These are phyloP conservation scores for Drosophila formosana DNA, from an alignment of 2,888 invertebrate species.

Conservation along the genomic window DNA sequence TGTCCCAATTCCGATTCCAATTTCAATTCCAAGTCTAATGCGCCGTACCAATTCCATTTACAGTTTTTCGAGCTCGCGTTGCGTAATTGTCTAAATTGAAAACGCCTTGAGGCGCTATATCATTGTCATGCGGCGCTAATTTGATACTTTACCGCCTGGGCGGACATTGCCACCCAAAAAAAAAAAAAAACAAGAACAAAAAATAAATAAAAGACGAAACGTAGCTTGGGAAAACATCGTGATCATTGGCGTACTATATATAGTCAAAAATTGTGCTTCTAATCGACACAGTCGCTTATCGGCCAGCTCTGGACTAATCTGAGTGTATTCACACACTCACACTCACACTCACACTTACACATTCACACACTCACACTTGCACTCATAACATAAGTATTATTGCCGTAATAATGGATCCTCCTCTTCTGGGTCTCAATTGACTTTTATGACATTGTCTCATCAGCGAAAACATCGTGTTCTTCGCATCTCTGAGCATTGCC, in stretches of 20 bases:
- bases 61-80: conserved; percentile 44
- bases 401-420: conserved; percentile 16
- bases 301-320: conserved; percentile 36
- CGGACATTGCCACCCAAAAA: conserved; percentile 46
- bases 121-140: conserved; percentile 71
- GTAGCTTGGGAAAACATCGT: conserved; percentile 2
- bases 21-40: conserved; percentile 16
- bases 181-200: conserved; percentile 3
- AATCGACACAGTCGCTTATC: conserved; percentile 48
- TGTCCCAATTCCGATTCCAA: conserved; percentile 35
- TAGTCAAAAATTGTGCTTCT: conserved; percentile 22
- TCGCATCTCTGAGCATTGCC: conserved; percentile 26
- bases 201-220: not conserved
- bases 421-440: conserved; percentile 48
- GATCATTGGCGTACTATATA: conserved; percentile 7
- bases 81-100: conserved; percentile 77
- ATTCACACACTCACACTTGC: not conserved
- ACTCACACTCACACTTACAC: not conserved
- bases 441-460: conserved; percentile 63
- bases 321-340: conserved; percentile 12
- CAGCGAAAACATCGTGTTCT: conserved; percentile 31
- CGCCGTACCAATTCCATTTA: conserved; percentile 38
- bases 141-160: conserved; percentile 43
- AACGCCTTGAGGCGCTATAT: conserved; percentile 76
- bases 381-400: not conserved